phyloP scores from a whole-genome alignment of 30 jellyfish, hydroid and myxozoan species.

The Aurelia sp. region DNA sequence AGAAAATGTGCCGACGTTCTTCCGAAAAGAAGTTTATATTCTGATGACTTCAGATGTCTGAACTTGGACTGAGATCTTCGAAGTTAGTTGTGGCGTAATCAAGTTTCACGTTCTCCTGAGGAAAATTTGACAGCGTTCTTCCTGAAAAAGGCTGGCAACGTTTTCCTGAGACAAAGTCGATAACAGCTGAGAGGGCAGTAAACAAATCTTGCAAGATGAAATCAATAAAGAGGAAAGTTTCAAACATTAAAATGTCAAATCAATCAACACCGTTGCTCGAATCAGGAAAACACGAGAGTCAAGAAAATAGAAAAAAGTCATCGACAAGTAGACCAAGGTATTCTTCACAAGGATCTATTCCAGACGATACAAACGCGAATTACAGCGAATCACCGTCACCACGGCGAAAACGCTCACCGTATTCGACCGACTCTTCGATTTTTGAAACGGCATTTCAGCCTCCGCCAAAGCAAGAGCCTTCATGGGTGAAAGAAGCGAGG shows the following conservation, averaged over 20 bases:
- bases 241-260: neutral
- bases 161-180: neutral
- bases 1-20: too few species aligned
- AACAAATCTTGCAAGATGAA: neutral
- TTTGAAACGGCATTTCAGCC: conserved; percentile 17
- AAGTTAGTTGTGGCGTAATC: too few species aligned
- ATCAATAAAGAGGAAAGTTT: conserved; percentile 19
- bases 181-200: neutral
- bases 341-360: conserved; percentile 5
- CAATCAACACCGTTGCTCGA: conserved; percentile 43
- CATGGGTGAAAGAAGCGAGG: conserved; percentile 68
- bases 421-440: conserved; percentile 18
- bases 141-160: too few species aligned
- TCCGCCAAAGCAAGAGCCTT: conserved; percentile 29
- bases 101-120: too few species aligned
- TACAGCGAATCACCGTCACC: neutral
- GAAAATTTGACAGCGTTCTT: too few species aligned
- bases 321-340: neutral
- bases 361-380: conserved; percentile 7
- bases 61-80: too few species aligned
- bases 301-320: neutral
- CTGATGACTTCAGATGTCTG: too few species aligned
- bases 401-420: neutral
- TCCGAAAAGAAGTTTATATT: neutral
- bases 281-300: neutral